Base-by-base conservation (phyloP, 1,140 invertebrate genomes). In the Aphaenogaster ashmeadi region DNA sequence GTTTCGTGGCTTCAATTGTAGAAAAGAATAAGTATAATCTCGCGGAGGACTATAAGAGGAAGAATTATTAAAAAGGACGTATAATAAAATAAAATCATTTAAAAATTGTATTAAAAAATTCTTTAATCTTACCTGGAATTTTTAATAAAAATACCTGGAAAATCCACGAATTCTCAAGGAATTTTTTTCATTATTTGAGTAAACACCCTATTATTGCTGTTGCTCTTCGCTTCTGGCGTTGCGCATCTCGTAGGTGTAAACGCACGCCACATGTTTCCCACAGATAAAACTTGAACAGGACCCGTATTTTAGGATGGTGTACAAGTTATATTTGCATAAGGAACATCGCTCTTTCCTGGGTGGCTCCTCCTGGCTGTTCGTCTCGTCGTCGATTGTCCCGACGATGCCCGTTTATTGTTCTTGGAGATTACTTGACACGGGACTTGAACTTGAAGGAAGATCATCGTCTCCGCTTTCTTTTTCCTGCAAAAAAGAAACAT, bases 341-440 rank as follows among this genome's bases (percentile, higher is more conserved):
- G n/a, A 74, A 41, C 74, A 77, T 77, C n/a, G n/a, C 4, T 5
- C 36, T 21, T 60, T 60, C 9, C 3, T 77, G n/a, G n/a, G n/a
- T n/a, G 27, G 27, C 27, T 27, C 27, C 0, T 27, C 2, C 27
- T 79, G 60, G 27, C 9, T 5, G 3, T 38, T 13, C 50, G 1
- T 3, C 50, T 58, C 11, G 18, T 6, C 33, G 18, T 66, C 11
- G n/a, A 47, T 69, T 4, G n/a, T 27, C 9, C 11, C 1, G 6
- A 67, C 41, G 9, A 0, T 47, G 3, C 41, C 38, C 7, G 6
- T 69, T 50, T 7, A 44, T 47, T 69, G 5, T 69, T 67, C 21
- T 7, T 47, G 41, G 7, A 69, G 41, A 8, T 15, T 6, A 44
- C 13, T 66, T 67, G 41, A 27, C 3, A 2, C n/a, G 13, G 44